These are phyloP conservation scores for Drosophila fuyamai DNA, from an alignment of 1,140 invertebrate genomes.

Conservation along the genomic window DNA sequence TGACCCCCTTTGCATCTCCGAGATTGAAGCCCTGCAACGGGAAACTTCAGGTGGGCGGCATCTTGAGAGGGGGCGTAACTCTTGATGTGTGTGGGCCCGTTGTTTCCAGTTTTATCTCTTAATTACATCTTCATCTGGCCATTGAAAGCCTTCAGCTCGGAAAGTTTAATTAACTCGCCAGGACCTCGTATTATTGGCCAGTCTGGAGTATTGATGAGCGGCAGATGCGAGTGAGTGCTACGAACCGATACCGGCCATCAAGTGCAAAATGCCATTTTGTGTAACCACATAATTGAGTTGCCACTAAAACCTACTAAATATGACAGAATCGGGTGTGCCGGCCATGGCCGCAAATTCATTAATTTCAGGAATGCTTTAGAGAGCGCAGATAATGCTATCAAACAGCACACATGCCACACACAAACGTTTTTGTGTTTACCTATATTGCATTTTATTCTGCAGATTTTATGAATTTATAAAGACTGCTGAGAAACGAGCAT, in stretches of 20 bases:
- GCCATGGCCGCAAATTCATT: constrained; percentile 17
- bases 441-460: neutral
- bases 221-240: constrained; percentile 13
- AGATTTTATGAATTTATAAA: neutral
- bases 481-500: neutral
- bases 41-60: constrained; percentile 25
- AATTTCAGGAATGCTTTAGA: constrained; percentile 15
- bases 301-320: constrained; percentile 42
- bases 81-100: constrained; percentile 23
- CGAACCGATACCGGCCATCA: constrained; percentile 10
- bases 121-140: constrained; percentile 75
- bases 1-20: neutral
- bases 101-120: constrained; percentile 77
- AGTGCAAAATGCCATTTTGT: constrained; percentile 24
- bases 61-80: constrained; percentile 10
- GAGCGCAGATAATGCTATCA: neutral
- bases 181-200: constrained; percentile 7
- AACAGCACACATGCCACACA: neutral
- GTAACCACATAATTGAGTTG: constrained; percentile 71
- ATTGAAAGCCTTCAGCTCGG: constrained; percentile 56
- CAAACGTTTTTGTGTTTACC: neutral
- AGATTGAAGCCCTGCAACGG: neutral
- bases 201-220: constrained; percentile 24
- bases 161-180: constrained; percentile 78
- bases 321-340: constrained; percentile 22